A percentile compares a stretch with the other conserved stretches of the same genome.
Evolutionary conservation across 2,797 vertebrate species (phyloP).

Genomic region (Carapus acus): DNA sequence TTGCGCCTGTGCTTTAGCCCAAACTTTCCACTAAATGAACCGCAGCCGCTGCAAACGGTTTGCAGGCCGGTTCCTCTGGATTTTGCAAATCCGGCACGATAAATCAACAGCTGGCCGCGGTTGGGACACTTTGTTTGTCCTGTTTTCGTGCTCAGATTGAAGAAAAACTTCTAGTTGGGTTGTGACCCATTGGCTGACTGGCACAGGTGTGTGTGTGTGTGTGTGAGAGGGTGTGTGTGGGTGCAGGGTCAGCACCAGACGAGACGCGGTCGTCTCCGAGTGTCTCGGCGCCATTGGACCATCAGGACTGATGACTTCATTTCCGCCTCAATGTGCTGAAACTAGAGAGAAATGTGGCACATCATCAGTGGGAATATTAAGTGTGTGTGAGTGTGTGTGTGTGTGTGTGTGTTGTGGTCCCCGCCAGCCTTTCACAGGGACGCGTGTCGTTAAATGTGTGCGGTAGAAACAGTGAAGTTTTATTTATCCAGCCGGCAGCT

Average conservation of each 20-base stretch:
- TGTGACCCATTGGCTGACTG: too few species aligned
- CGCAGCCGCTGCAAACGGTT: slow-evolving; percentile 10
- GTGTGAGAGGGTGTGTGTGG: slow-evolving; percentile 48
- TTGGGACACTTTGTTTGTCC: too few species aligned
- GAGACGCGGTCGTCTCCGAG: slow-evolving; percentile 41
- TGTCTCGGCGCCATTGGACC: slow-evolving; percentile 31
- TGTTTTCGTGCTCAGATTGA: too few species aligned
- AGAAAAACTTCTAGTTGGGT: too few species aligned
- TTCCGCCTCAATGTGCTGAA: slow-evolving; percentile 62
- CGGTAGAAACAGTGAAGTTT: slow-evolving; percentile 39
- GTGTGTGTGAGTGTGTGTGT: slow-evolving; percentile 2
- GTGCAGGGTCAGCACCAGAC: slow-evolving; percentile 52
- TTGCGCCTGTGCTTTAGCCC: too few species aligned
- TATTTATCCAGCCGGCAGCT: not conserved
- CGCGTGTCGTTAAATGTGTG: too few species aligned
- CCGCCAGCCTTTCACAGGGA: slow-evolving; percentile 24
- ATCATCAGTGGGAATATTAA: slow-evolving; percentile 30
- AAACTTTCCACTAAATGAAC: too few species aligned
- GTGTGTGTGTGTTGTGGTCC: too few species aligned
- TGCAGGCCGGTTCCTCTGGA: slow-evolving; percentile 13
- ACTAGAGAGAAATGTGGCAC: slow-evolving; percentile 49
- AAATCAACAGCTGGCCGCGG: slow-evolving; percentile 53
- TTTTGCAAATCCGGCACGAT: slow-evolving; percentile 30
- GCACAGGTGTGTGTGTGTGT: slow-evolving; percentile 33
- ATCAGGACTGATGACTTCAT: slow-evolving; percentile 42